phyloP scores from a whole-genome alignment of 2,888 invertebrate species.

The Xanthia togata region DNA sequence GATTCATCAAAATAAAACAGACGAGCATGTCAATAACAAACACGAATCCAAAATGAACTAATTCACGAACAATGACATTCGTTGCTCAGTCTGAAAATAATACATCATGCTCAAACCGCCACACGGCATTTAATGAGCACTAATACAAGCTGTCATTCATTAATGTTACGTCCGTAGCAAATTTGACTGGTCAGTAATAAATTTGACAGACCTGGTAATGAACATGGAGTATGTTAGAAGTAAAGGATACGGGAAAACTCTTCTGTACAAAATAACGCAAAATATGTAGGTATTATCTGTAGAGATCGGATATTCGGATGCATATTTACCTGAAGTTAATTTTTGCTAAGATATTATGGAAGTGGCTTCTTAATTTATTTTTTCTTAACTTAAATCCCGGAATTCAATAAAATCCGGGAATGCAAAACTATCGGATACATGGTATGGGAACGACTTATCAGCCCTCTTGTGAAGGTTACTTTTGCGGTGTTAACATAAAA shows the following conservation, averaged over 20 bases:
- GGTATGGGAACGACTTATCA: too few relatives aligned
- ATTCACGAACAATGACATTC: conserved; percentile 19
- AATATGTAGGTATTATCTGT: background rate
- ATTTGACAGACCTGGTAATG: conserved; percentile 34
- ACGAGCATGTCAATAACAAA: conserved; percentile 23
- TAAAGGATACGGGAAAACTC: background rate
- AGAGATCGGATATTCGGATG: too few relatives aligned
- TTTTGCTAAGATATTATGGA: too few relatives aligned
- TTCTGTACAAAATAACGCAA: background rate
- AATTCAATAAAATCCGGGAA: too few relatives aligned
- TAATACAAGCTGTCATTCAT: conserved; percentile 42
- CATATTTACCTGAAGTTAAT: too few relatives aligned
- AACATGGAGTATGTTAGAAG: background rate
- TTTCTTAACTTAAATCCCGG: too few relatives aligned
- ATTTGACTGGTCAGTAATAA: conserved; percentile 35
- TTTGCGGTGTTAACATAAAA: too few relatives aligned
- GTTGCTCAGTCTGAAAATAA: conserved; percentile 47
- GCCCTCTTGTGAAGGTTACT: too few relatives aligned
- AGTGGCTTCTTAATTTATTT: too few relatives aligned
- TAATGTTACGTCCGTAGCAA: conserved; percentile 22
- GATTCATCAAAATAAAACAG: conserved; percentile 36
- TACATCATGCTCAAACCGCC: conserved; percentile 25
- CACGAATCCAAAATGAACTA: conserved; percentile 38
- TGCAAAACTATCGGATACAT: too few relatives aligned
- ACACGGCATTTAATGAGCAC: conserved; percentile 28